These are phyloP conservation scores for Philypnodon macrostomus DNA, from an alignment of 2,797 vertebrate genomes.

Conservation along the genomic window DNA sequence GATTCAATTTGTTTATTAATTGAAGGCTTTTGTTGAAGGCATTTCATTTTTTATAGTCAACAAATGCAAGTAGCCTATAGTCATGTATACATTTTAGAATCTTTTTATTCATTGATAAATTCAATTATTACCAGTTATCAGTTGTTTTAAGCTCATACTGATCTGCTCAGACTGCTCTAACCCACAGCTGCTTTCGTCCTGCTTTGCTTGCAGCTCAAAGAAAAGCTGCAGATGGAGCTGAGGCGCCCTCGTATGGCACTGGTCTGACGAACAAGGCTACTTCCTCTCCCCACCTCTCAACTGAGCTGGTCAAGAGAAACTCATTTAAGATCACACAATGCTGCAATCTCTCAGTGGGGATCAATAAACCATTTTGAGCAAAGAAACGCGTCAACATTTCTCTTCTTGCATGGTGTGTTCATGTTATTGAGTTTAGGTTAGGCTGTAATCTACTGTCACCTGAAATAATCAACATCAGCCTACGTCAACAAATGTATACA, in stretches of 20 bases:
- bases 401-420: too few species aligned
- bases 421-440: too few species aligned
- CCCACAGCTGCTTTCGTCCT: conserved; percentile 36
- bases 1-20: too few species aligned
- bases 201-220: conserved; percentile 84
- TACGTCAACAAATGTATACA: too few species aligned
- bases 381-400: too few species aligned
- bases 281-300: conserved; percentile 13
- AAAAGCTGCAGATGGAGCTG: conserved; percentile 81
- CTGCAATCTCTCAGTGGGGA: not conserved
- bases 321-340: conserved; percentile 45
- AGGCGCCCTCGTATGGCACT: conserved; percentile 62
- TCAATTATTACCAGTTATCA: not conserved
- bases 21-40: too few species aligned
- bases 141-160: not conserved
- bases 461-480: too few species aligned
- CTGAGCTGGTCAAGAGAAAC: not conserved
- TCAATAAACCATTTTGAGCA: not conserved
- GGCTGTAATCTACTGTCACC: too few species aligned
- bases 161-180: conserved; percentile 51
- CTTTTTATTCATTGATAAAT: too few species aligned
- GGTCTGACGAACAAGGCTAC: conserved; percentile 48
- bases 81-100: too few species aligned
- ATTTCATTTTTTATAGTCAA: not conserved
- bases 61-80: not conserved